Base-by-base conservation (phyloP, 2,888 invertebrate species). In the Ctenicera cuprea region DNA sequence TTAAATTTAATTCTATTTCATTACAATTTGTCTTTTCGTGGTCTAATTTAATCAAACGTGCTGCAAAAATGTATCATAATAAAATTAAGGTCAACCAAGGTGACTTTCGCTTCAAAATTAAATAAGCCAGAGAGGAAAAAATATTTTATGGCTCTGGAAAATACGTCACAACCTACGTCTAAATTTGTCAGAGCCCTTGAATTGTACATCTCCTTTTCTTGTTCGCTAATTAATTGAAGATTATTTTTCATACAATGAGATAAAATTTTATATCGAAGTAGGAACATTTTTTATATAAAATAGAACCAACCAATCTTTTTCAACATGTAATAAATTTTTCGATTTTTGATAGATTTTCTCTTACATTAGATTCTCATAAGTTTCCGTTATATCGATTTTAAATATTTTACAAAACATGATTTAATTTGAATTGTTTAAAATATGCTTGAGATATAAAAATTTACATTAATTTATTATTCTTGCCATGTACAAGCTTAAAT, bases 51-150 rank as follows among this genome's bases (percentile, higher is more conserved):
- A 48, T 48, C 48, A 16, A 11, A 1, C 48, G 1, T 48, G 18
- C 43, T 48, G 16, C 3, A 54, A 26, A 52, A 54, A 30, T 54
- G 30, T 30, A 48, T 45, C 14, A 45, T 45, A 45, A 54, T 26
- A 54, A 30, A 54, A 12, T 50, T 50, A 50, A 50, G 50, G 54
- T 54, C 14, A 18, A 54, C 30, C 26, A n/a, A 54, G 14, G 30
- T 22, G 54, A 30, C 26, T 54, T 26, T 12, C 14, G 1, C 16
- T n/a, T 59, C 20, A 16, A 38, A 59, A 59, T 59, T 59, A 59
- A 38, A 59, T 59, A 38, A 33, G 57, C 38, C 41, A 20, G 41
- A 3, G 12, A 18, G 41, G 12, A 12, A 33, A 30, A 54, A 12
- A 14, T 54, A n/a, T n/a, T 14, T 37, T 38, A 14, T 12, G 3